These are phyloP conservation scores for Microcebus griseorufus DNA, from an alignment of 2,113 vertebrate genomes.

Conservation along the genomic window DNA sequence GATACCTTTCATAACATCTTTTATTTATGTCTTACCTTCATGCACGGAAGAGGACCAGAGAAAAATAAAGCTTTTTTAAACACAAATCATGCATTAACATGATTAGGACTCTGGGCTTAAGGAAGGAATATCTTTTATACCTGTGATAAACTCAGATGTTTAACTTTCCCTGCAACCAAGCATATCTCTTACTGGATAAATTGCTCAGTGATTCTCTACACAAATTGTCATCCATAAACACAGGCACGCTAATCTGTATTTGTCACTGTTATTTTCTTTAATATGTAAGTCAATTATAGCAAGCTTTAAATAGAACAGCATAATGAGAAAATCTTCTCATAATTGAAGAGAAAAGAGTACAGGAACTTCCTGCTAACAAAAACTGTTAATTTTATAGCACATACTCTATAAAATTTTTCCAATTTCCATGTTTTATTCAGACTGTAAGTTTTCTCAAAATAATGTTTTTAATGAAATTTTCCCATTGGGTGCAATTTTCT, in stretches of 20 bases:
- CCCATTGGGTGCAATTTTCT: slow-evolving; percentile 5
- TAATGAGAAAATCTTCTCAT: slow-evolving; percentile 84
- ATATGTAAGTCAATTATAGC: slow-evolving; percentile 78
- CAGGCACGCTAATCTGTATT: slow-evolving; percentile 65
- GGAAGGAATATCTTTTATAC: background rate
- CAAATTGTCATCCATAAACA: slow-evolving; percentile 68
- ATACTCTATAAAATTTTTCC: slow-evolving; percentile 21
- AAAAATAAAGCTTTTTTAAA: background rate
- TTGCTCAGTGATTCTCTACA: slow-evolving; percentile 51
- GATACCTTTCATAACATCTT: background rate
- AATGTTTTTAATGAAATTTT: slow-evolving; percentile 63
- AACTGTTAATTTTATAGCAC: slow-evolving; percentile 74
- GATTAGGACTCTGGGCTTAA: background rate
- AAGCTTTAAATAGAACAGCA: slow-evolving; percentile 80
- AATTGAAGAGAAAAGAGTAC: slow-evolving; percentile 80
- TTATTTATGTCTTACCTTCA: background rate
- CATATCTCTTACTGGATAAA: background rate
- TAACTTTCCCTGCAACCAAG: background rate
- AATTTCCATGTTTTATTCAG: slow-evolving; percentile 62
- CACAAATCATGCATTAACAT: background rate
- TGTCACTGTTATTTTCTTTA: slow-evolving; percentile 76
- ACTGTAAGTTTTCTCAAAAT: background rate
- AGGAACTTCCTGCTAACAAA: slow-evolving; percentile 78
- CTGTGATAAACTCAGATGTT: background rate
- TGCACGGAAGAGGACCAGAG: background rate